Evolutionary conservation across 2,888 invertebrate genomes (phyloP).

Genomic region (Polyommatus iphigenia): DNA sequence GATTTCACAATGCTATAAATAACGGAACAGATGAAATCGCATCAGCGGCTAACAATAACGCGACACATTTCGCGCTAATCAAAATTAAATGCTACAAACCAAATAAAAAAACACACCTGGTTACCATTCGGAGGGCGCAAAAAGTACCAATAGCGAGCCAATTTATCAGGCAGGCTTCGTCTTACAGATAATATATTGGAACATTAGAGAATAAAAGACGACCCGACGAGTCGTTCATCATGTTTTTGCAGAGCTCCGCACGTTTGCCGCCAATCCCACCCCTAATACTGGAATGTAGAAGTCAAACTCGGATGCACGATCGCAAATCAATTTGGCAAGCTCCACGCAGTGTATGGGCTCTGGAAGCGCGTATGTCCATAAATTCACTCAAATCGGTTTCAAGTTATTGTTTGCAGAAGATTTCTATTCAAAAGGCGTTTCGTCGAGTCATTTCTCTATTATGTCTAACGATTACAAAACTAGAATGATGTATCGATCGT

Average conservation of each 20-base stretch:
- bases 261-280: slow-evolving; percentile 34
- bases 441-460: slow-evolving; percentile 48
- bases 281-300: slow-evolving; percentile 24
- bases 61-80: slow-evolving; percentile 45
- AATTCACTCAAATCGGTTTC: slow-evolving; percentile 57
- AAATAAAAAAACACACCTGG: slow-evolving; percentile 50
- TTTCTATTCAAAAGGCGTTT: slow-evolving; percentile 52
- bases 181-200: slow-evolving; percentile 73
- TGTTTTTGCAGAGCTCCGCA: slow-evolving; percentile 54
- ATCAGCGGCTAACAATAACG: slow-evolving; percentile 34
- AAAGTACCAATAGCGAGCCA: slow-evolving; percentile 55
- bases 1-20: slow-evolving; percentile 32
- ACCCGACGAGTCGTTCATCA: slow-evolving; percentile 68
- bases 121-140: slow-evolving; percentile 57
- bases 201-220: slow-evolving; percentile 75
- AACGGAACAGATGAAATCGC: slow-evolving; percentile 26
- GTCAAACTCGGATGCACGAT: slow-evolving; percentile 17
- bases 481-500: slow-evolving; percentile 38
- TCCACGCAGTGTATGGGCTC: slow-evolving; percentile 47
- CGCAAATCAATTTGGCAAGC: slow-evolving; percentile 37
- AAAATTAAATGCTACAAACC: slow-evolving; percentile 46
- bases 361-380: slow-evolving; percentile 52
- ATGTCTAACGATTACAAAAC: slow-evolving; percentile 36
- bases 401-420: slow-evolving; percentile 51
- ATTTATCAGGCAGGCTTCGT: slow-evolving; percentile 67